phyloP scores from a whole-genome alignment of 2,797 vertebrate species.

The Salarias fasciatus region DNA sequence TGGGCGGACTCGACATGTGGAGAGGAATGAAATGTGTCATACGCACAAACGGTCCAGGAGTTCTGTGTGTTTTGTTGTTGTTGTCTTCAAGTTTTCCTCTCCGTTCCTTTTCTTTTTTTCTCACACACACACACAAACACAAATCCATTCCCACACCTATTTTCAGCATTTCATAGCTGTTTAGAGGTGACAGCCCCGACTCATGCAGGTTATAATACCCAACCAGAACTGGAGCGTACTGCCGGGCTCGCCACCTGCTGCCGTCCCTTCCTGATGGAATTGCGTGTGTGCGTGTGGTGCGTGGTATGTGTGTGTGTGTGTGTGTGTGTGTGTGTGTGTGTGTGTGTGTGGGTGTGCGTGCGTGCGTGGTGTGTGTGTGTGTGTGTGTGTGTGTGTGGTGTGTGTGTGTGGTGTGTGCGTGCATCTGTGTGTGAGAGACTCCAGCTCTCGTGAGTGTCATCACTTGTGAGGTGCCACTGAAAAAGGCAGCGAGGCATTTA shows the following conservation, averaged over 20 bases:
- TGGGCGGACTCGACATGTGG: constrained; percentile 65
- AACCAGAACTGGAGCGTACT: constrained; percentile 66
- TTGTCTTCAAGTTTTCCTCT: not conserved
- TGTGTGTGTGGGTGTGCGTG: not conserved
- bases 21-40: constrained; percentile 64
- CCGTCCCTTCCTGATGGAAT: constrained; percentile 69
- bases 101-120: not conserved
- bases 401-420: too few relatives aligned
- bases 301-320: not conserved
- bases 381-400: constrained; percentile 25
- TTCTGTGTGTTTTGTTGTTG: constrained; percentile 43
- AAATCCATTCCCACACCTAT: constrained; percentile 54
- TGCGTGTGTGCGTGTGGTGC: too few relatives aligned
- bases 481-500: constrained; percentile 45
- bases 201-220: constrained; percentile 74
- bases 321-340: constrained; percentile 25
- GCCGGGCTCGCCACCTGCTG: constrained; percentile 81
- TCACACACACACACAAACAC: constrained; percentile 14
- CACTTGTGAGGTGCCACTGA: constrained; percentile 59
- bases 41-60: constrained; percentile 39
- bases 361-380: too few relatives aligned
- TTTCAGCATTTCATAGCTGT: constrained; percentile 65
- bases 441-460: constrained; percentile 64
- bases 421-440: constrained; percentile 19
- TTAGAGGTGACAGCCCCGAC: constrained; percentile 59